Conservation (phyloP, 1,140 invertebrate genomes). For the Meteorus sp. region DNA sequence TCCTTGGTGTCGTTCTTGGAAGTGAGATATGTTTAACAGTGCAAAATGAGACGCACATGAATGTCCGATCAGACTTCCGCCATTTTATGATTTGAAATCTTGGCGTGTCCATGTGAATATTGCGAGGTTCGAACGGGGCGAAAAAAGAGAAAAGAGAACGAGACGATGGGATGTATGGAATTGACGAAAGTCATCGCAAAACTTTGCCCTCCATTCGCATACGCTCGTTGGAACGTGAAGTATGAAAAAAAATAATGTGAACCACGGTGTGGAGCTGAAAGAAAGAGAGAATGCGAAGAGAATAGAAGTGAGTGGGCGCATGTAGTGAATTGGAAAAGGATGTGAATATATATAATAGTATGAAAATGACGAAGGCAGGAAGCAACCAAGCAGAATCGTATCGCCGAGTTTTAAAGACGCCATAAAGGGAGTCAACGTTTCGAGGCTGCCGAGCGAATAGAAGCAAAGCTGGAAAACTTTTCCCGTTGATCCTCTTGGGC, state of each 20-base stretch:
- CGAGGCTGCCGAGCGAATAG: not conserved
- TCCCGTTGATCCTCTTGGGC: conserved; percentile 3
- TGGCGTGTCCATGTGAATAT: no score
- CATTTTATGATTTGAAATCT: no score
- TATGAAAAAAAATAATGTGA: not conserved
- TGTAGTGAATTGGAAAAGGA: not conserved
- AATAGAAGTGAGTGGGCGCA: not conserved
- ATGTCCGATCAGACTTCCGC: no score
- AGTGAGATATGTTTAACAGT: no score
- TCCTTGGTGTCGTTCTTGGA: no score
- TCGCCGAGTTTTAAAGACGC: conserved; percentile 23
- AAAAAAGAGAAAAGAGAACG: conserved; percentile 1
- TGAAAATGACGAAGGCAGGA: not conserved
- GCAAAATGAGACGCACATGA: no score
- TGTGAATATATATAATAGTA: not conserved
- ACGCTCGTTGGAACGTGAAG: not conserved
- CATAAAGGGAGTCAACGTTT: conserved; percentile 24
- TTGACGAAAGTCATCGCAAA: conserved; percentile 25
- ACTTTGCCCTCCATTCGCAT: conserved; percentile 10
- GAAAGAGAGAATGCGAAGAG: not conserved
- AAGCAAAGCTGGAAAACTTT: conserved; percentile 18
- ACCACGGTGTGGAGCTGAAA: not conserved
- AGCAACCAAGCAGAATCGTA: conserved; percentile 15
- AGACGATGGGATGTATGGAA: conserved; percentile 21
- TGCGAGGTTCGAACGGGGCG: no score